Base-by-base conservation (phyloP, 1,140 invertebrate species). In the Drosophila mayri region DNA sequence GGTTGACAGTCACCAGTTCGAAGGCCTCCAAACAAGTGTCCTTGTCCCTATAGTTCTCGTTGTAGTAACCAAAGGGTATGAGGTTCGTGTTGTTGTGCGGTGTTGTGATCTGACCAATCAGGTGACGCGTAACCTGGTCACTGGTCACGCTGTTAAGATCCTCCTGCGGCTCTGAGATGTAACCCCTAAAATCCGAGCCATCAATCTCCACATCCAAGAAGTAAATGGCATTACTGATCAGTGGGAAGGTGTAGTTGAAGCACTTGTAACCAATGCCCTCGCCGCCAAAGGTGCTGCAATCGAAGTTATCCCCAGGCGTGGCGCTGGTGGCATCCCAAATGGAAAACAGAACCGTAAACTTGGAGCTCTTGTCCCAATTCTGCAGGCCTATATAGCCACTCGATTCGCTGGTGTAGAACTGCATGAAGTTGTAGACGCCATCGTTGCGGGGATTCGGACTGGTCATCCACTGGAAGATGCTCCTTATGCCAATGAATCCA, bases 181-280 rank as follows among this genome's bases (percentile, higher is more conserved):
- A 76, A 0, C 64, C 76, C 11, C 11, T 30, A 8, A 76, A 70
- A 14, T n/a, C 44, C 0, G 52, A 70, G 16, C 66, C 60, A 3
- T 43, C 16, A 5, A 77, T 79, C 40, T 79, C 59, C 11, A 79
- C 76, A 44, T 79, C 74, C 37, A 79, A 38, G 9, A 25, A 79
- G 54, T 79, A 79, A 2, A 77, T 71, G 22, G 59, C 74, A 55
- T 79, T 71, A 38, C 65, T 59, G 47, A 77, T 54, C 44, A 78
- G 58, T 3, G 40, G 59, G 50, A 52, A 78, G 4, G 54, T 52
- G 40, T 52, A n/a, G 30, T 78, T 78, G 9, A 63, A 78, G 25
- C 76, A 78, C 28, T 68, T 59, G 16, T 63, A 46, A 2, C 68
- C 68, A 4, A 72, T 70, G 10, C 68, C 68, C 44, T 72, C 68